Conservation (phyloP, 2,113 vertebrate species). For the Lepidothrix coronata region DNA sequence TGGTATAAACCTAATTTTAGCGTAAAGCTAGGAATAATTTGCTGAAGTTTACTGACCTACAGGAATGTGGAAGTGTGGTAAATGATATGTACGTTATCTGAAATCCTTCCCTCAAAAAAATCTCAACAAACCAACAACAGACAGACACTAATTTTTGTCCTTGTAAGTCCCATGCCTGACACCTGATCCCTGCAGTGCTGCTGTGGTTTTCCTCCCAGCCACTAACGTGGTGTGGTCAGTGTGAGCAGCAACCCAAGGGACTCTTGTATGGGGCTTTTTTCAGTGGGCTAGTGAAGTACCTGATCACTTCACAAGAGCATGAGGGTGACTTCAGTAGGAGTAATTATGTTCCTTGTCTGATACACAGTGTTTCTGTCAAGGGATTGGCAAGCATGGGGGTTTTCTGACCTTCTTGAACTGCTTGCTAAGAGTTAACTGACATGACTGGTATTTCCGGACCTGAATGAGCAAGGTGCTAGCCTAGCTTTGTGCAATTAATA, state of each 20-base stretch:
- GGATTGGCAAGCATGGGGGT: fast-evolving
- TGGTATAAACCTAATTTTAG: background rate
- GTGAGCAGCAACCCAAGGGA: fast-evolving
- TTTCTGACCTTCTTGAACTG: background rate
- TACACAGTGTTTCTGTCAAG: background rate
- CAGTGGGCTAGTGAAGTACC: background rate
- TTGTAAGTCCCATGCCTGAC: background rate
- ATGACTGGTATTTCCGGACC: background rate
- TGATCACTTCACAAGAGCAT: fast-evolving
- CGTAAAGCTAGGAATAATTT: background rate
- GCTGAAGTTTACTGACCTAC: background rate
- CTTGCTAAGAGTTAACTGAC: too few species aligned
- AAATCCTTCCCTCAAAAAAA: background rate
- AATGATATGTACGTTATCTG: background rate
- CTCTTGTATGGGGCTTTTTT: background rate
- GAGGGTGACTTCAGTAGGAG: background rate
- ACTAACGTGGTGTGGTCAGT: fast-evolving
- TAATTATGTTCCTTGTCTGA: fast-evolving
- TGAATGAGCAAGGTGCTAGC: background rate
- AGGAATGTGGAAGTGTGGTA: background rate
- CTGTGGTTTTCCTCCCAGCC: fast-evolving
- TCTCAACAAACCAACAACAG: background rate
- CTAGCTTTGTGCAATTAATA: background rate
- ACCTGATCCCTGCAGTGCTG: fast-evolving
- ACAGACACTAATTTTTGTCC: background rate